Base-by-base conservation (phyloP, 53 echinoderm and acorn worm genomes). In the Stichopus horrens region DNA sequence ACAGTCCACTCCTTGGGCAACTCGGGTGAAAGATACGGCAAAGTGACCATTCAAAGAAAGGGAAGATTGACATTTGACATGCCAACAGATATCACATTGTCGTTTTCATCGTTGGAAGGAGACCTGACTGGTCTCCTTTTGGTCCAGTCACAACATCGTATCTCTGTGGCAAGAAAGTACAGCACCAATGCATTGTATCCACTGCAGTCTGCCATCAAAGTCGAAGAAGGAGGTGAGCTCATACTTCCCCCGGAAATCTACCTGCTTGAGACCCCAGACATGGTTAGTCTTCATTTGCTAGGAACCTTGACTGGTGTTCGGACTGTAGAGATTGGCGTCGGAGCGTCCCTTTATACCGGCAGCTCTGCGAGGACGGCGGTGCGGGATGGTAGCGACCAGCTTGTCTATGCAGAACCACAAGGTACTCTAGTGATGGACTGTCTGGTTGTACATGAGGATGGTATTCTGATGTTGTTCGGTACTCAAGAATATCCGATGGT, bases 81-180 rank as follows among this genome's bases (percentile, higher is more conserved):
- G n/a, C 52, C 86, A 54, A 74, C 88, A 51, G 63, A 75, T 83
- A 76, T 89, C 6, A 77, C 84, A 16, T 73, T 96, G 54, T 75
- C 91, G 71, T 77, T 96, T 76, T 58, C 56, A 60, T 18, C 74
- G 9, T 37, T 96, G 8, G 81, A 88, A 67, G 96, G 96, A 56
- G 96, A 96, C 74, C 86, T 86, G n/a, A 96, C 93, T 74, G 94
- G 96, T 21, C 60, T 58, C 23, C 86, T 96, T 23, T 74, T 93
- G 54, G 92, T 94, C 21, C 77, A 85, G 83, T 82, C 65, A 21
- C 90, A 93, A 54, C 96, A 96, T 74, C 91, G 60, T 88, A 65
- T 96, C 23, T 93, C 93, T 9, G 54, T 96, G 8, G 96, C 96
- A 7, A 93, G 82, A 51, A 82, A 79, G 60, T 90, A 92, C 79